Evolutionary conservation across 2,113 vertebrate genomes (phyloP).

Genomic region (Apeltes quadracus): DNA sequence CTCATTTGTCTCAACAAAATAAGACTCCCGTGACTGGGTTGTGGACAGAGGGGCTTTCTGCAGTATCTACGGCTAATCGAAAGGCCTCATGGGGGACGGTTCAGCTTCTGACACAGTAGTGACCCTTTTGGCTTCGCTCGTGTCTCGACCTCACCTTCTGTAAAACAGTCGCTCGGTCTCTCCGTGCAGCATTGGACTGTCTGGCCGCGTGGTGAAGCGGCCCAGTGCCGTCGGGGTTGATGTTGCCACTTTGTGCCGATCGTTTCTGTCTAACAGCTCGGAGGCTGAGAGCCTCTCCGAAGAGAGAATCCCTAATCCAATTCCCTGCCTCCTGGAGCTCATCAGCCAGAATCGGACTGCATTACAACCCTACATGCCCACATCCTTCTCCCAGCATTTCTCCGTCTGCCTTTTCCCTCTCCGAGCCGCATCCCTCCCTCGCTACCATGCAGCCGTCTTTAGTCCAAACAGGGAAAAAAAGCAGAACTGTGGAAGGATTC

Average conservation of each 20-base stretch:
- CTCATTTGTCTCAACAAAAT: neutral
- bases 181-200: conserved; percentile 62
- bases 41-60: neutral
- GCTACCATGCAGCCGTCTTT: conserved; percentile 55
- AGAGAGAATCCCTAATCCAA: conserved; percentile 81
- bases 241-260: conserved; percentile 79
- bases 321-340: conserved; percentile 71
- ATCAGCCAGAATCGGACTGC: conserved; percentile 75
- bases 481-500: conserved; percentile 76
- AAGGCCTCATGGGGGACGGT: conserved; percentile 15
- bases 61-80: conserved; percentile 21
- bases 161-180: conserved; percentile 53
- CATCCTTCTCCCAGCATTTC: conserved; percentile 54
- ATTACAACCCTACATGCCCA: conserved; percentile 73
- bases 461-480: conserved; percentile 51
- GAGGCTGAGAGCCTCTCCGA: conserved; percentile 77
- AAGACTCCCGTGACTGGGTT: neutral
- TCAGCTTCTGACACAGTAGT: conserved; percentile 17
- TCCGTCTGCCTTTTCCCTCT: conserved; percentile 28
- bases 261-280: conserved; percentile 77
- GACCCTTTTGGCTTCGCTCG: neutral
- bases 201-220: conserved; percentile 72
- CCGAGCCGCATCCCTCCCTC: neutral
- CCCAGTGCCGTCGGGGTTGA: conserved; percentile 74
- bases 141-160: neutral